Evolutionary conservation across 2,113 vertebrate genomes (phyloP), one percentile per base, ranked within the genome.

Genomic region (Blennius ocellaris): DNA sequence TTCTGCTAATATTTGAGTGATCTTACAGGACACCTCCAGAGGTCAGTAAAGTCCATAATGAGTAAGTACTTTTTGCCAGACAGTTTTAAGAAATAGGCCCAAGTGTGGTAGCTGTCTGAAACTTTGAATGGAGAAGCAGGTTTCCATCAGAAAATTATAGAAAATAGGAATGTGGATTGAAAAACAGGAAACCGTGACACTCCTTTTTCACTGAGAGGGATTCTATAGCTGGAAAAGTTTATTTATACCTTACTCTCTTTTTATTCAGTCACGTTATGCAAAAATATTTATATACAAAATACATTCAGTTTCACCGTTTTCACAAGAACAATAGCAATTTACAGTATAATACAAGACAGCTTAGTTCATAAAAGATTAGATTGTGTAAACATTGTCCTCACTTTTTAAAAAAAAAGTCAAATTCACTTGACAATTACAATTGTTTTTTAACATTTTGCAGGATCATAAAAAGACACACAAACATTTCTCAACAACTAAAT

Each of bases 301-400:
- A 92, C 84, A 93, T 94, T 93, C 87, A 89, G 50, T 85, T 90
- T 87, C 68, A 87, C 76, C 21, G 21, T 72, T 80, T 84, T 81
- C 67, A 76, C 73, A 77, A 44, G 53, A 76, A 44, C 30, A 88
- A 84, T 86, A 76, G 11, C 54, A 86, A 90, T 92, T 76, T 92
- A 94, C 90, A 94, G 63, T 90, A 93, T 92, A 76, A 79, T 92
- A 92, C 90, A 92, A 66, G 64, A 71, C 69, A 87, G 61, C 65
- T 82, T 73, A 86, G 70, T 86, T 87, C 67, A 84, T 65, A 45
- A 84, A 87, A 86, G 76, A 87, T 74, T 75, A 83, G 49, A 89
- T 57, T 30, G 64, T 92, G 93, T 94, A 93, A 95, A 94, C 93
- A 92, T 89, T 91, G 69, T 89, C 84, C 88, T 90, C 86, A 87